Base-by-base conservation (phyloP, 2,113 vertebrate genomes). In the Zeus faber region DNA sequence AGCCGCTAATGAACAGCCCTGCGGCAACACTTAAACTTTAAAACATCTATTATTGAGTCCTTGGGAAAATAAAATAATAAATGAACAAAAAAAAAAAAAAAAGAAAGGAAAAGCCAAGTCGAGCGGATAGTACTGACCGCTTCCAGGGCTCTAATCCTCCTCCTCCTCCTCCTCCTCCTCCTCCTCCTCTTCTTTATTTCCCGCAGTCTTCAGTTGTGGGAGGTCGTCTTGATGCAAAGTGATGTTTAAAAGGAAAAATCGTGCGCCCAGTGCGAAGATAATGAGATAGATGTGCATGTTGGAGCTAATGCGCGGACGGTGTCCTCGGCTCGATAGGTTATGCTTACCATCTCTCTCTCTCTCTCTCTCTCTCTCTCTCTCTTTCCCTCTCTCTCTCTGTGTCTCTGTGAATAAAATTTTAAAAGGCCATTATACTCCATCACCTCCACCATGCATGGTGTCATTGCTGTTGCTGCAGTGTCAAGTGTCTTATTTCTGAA, bases 31-130 rank as follows among this genome's bases (percentile, higher is more conserved):
- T 96, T 96, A 94, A 97, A 97, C 94, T 97, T 97, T 96, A 94
- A 97, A 97, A 95, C 91, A 94, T 97, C 92, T 95, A 96, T 97
- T 96, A 96, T 95, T 94, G 95, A 95, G 92, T 91, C 90, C 86
- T 89, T 89, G 92, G 91, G 89, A 89, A 2, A 37, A 10, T 14
- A 14, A 14, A n/a, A 37, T 37, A 37, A 90, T 91, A 2, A 37
- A 10, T 14, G 9, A 14, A n/a, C 13, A 14, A 37, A 89, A 2
- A 37, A 10, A 4, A 14, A 14, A n/a, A 37, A 14, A 37, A 37
- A 37, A 14, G 33, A 14, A 37, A 37, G 33, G 33, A 37, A 37
- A 29, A 37, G n/a, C n/a, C 21, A 65, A 62, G 57, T 85, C 88
- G 85, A 91, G 89, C 90, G 91, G 89, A 92, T 92, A 92, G 86